Conservation (phyloP, 2,888 invertebrate genomes). For the Pristionchus maxplancki region DNA sequence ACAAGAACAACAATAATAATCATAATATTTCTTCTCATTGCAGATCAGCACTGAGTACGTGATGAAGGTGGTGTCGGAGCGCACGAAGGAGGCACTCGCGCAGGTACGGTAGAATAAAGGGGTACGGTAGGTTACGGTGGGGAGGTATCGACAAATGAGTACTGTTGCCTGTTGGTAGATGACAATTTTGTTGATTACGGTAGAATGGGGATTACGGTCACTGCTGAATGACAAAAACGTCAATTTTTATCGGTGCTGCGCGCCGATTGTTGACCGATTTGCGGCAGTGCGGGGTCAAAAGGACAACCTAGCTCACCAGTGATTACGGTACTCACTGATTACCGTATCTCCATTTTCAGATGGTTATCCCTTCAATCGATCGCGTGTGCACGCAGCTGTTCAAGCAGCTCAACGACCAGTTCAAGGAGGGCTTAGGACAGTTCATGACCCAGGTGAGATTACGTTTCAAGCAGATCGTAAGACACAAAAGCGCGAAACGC, state of each 20-base stretch:
- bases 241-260: no score
- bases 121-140: background rate
- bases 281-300: no score
- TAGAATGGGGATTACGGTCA: background rate
- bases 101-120: conserved; percentile 25
- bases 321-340: background rate
- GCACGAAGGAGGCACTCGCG: conserved; percentile 53
- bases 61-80: conserved; percentile 51
- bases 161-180: background rate
- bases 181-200: background rate
- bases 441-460: conserved; percentile 44
- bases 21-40: background rate
- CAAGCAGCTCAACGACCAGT: conserved; percentile 90
- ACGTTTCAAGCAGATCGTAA: no score
- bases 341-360: conserved; percentile 9
- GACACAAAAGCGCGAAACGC: no score
- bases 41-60: conserved; percentile 53
- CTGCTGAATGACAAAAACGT: background rate
- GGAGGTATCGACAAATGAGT: background rate
- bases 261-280: no score
- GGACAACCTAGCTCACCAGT: no score
- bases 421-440: conserved; percentile 88
- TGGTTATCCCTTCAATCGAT: conserved; percentile 68
- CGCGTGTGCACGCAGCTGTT: conserved; percentile 83
- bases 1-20: background rate